Percentiles rank a stretch among this genome's conserved stretches.
Conservation (phyloP, 2,888 invertebrate genomes). For the Rhaphigaster nebulosa region DNA sequence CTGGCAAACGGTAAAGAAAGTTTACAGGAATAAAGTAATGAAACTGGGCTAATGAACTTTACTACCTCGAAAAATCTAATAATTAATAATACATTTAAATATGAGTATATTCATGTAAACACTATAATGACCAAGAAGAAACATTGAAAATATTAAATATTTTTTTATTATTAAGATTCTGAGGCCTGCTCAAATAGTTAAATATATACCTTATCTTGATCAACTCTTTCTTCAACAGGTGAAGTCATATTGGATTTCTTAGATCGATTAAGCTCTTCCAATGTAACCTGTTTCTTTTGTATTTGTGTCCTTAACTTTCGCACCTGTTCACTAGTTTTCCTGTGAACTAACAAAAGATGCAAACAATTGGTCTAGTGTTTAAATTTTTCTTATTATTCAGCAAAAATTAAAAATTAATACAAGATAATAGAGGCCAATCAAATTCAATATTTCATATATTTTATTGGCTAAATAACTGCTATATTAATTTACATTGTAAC, state of each 20-base stretch:
- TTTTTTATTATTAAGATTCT: no score
- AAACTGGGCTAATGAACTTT: no score
- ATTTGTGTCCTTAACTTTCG: conserved; percentile 78
- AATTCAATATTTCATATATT: not conserved
- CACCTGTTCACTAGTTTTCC: conserved; percentile 80
- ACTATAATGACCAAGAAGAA: no score
- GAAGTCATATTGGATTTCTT: conserved; percentile 67
- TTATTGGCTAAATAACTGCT: no score
- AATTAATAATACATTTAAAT: no score
- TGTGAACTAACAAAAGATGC: conserved; percentile 68
- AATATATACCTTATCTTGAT: conserved; percentile 73
- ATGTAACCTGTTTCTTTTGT: conserved; percentile 74
- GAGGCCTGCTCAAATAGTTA: not conserved
- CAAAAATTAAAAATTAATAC: not conserved
- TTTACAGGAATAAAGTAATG: no score
- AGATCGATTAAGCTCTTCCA: conserved; percentile 67
- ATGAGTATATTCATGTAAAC: no score
- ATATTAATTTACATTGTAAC: no score
- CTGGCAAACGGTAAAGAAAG: no score
- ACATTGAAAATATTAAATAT: no score
- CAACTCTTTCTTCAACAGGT: conserved; percentile 71
- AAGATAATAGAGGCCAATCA: not conserved
- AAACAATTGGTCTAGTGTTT: not conserved
- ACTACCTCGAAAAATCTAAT: no score
- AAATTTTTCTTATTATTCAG: not conserved